These are phyloP conservation scores for Dicyrtomina minuta DNA, from an alignment of 2,888 invertebrate genomes.

Conservation along the genomic window DNA sequence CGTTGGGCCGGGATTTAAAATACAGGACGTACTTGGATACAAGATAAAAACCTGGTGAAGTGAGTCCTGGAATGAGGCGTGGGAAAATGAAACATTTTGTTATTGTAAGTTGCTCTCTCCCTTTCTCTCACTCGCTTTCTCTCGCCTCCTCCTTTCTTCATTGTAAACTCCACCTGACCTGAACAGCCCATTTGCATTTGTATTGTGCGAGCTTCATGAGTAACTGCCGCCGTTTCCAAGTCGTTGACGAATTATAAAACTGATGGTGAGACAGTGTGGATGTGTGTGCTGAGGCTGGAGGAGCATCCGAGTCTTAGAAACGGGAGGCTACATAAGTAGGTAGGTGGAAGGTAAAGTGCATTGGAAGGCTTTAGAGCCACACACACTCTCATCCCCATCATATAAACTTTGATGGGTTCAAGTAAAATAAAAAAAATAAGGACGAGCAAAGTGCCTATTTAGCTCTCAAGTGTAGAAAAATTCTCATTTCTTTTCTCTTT, in stretches of 20 bases:
- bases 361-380: background rate
- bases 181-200: conserved; percentile 10
- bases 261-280: background rate
- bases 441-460: conserved; percentile 17
- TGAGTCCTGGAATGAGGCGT: background rate
- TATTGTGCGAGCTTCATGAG: background rate
- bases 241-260: background rate
- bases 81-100: conserved; percentile 5
- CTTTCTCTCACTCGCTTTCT: background rate
- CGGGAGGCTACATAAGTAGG: too few species aligned
- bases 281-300: background rate
- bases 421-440: conserved; percentile 15
- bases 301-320: too few species aligned
- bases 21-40: too few species aligned
- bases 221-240: background rate
- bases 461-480: conserved; percentile 12
- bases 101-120: background rate
- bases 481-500: background rate
- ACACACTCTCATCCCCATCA: background rate
- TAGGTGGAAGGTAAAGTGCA: background rate
- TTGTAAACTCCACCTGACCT: background rate
- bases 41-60: background rate
- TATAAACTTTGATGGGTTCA: conserved; percentile 2
- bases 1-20: too few species aligned
- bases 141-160: background rate